These are phyloP conservation scores for Clepsis dumicolana DNA, from an alignment of 2,888 invertebrate genomes.

Conservation along the genomic window DNA sequence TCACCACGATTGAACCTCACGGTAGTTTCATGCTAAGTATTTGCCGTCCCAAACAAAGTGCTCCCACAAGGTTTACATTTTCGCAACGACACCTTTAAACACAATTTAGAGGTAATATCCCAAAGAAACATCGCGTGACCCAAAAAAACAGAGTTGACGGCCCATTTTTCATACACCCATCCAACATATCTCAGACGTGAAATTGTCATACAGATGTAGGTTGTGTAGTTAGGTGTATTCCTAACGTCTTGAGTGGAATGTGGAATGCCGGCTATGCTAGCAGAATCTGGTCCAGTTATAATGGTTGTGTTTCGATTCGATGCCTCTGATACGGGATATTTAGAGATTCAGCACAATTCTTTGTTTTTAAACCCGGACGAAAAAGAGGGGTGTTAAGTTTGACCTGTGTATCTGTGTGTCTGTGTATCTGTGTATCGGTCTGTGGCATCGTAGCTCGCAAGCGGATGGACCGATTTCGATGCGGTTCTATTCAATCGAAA, in stretches of 20 bases:
- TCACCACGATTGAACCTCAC: no score
- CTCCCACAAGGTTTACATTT: not conserved
- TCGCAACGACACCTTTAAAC: not conserved
- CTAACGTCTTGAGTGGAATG: constrained; percentile 19
- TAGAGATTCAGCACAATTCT: not conserved
- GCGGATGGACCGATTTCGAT: no score
- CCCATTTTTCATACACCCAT: constrained; percentile 19
- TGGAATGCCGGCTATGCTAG: constrained; percentile 19
- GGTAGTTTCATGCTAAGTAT: no score
- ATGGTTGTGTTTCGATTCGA: constrained; percentile 13
- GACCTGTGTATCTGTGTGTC: no score
- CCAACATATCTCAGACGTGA: constrained; percentile 16
- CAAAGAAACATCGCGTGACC: not conserved
- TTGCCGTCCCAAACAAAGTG: not conserved
- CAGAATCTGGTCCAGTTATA: constrained; percentile 3
- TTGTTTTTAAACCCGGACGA: no score
- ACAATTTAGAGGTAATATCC: constrained; percentile 1
- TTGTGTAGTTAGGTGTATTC: constrained; percentile 2
- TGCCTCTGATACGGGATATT: constrained; percentile 11
- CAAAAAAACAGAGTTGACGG: constrained; percentile 18
- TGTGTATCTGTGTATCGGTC: no score
- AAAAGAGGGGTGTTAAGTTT: no score
- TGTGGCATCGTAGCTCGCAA: no score
- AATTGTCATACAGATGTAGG: constrained; percentile 15
- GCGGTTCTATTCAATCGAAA: no score